Evolutionary conservation across 2,113 vertebrate species (phyloP).

Genomic region (Glaucidium brasilianum): DNA sequence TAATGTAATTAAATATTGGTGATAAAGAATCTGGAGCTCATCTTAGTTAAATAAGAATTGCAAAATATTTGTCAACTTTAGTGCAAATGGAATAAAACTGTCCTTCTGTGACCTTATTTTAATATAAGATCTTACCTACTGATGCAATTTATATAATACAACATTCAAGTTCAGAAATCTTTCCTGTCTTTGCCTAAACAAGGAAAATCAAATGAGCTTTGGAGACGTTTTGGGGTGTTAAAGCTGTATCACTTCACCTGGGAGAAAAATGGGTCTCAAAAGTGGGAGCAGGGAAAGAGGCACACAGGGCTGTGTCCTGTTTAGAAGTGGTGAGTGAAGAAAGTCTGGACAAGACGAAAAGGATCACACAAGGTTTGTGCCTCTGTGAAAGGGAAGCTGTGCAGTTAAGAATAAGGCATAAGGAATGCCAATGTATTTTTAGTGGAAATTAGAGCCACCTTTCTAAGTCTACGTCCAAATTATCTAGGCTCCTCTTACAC

Average conservation of each 20-base stretch:
- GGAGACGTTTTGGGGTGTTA: not conserved
- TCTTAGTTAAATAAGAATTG: not conserved
- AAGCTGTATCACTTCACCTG: not conserved
- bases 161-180: not conserved
- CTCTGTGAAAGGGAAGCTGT: not conserved
- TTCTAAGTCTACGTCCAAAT: not conserved
- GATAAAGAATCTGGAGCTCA: not conserved
- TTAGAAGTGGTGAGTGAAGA: not conserved
- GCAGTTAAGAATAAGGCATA: constrained; percentile 8
- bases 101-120: not conserved
- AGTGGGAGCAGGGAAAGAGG: not conserved
- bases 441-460: constrained; percentile 2
- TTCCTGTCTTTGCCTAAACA: not conserved
- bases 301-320: not conserved
- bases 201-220: not conserved
- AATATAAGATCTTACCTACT: not conserved
- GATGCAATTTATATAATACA: not conserved
- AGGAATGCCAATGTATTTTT: constrained; percentile 50
- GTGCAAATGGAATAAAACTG: not conserved
- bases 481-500: not conserved
- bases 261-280: not conserved
- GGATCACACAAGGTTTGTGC: not conserved
- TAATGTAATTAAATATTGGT: not conserved
- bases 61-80: not conserved
- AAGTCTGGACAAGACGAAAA: not conserved